These are phyloP conservation scores for Oasisia sp. DNA, from an alignment of 2,888 invertebrate species.

Conservation along the genomic window DNA sequence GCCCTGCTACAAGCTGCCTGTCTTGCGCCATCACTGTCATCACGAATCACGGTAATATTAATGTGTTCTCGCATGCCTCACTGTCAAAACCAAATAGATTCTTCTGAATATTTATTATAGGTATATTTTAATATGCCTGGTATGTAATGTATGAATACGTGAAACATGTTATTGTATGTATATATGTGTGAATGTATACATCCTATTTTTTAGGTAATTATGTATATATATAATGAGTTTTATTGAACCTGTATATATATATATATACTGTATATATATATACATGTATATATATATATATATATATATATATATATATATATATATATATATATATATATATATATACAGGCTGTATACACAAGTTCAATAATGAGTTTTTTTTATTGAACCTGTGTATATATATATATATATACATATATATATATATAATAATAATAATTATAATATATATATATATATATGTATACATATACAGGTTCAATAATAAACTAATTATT, in stretches of 20 bases:
- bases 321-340: too few relatives aligned
- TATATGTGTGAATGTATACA: not conserved
- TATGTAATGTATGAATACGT: not conserved
- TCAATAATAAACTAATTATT: not conserved
- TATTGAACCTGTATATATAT: not conserved
- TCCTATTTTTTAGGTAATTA: not conserved
- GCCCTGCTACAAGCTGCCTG: not conserved
- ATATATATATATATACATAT: not conserved
- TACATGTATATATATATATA: too few relatives aligned
- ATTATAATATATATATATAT: not conserved
- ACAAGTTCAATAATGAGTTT: too few relatives aligned
- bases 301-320: not conserved
- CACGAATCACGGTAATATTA: not conserved
- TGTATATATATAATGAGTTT: not conserved
- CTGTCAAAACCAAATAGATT: not conserved
- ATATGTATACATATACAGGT: not conserved
- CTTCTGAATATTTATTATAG: not conserved
- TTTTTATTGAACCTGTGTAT: too few relatives aligned
- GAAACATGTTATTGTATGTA: too few relatives aligned
- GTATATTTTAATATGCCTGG: not conserved
- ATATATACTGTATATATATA: not conserved
- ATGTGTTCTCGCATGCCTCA: not conserved
- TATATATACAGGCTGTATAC: not conserved
- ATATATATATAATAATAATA: slow-evolving; percentile 9
- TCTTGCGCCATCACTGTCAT: not conserved